Evolutionary conservation across 2,113 vertebrate genomes (phyloP).

Genomic region (Hemiprocne comata): DNA sequence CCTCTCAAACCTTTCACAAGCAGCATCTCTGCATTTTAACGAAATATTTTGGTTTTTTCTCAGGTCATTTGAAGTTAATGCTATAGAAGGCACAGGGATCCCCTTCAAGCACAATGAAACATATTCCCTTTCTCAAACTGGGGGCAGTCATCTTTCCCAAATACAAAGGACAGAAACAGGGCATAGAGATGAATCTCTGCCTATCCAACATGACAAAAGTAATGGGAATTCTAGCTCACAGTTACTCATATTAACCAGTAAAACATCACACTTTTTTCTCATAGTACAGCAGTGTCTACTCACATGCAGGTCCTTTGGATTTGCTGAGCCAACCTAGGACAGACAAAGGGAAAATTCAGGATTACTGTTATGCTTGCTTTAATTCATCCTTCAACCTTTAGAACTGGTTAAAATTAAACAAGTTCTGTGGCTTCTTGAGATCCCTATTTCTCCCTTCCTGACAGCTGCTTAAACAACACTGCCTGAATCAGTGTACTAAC

Average conservation of each 20-base stretch:
- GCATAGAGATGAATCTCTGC: neutral
- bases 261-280: neutral
- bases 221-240: neutral
- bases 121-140: neutral
- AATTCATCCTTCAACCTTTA: neutral
- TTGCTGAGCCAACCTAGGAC: conserved; percentile 33
- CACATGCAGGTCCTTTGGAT: conserved; percentile 48
- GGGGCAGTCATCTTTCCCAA: neutral
- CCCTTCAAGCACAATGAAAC: neutral
- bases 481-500: neutral
- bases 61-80: neutral
- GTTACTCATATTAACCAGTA: neutral
- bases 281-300: neutral
- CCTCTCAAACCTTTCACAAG: neutral
- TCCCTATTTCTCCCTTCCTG: neutral
- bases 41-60: neutral
- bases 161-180: neutral
- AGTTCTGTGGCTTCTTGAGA: neutral
- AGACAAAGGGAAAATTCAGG: neutral
- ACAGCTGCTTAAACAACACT: neutral
- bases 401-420: neutral
- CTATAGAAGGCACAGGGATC: neutral
- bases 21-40: neutral
- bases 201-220: neutral
- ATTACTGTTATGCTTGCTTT: neutral